Percentiles rank a stretch among this genome's conserved stretches.
These are phyloP conservation scores for Lasiurus borealis DNA, from an alignment of 2,113 vertebrate species.

Conservation along the genomic window DNA sequence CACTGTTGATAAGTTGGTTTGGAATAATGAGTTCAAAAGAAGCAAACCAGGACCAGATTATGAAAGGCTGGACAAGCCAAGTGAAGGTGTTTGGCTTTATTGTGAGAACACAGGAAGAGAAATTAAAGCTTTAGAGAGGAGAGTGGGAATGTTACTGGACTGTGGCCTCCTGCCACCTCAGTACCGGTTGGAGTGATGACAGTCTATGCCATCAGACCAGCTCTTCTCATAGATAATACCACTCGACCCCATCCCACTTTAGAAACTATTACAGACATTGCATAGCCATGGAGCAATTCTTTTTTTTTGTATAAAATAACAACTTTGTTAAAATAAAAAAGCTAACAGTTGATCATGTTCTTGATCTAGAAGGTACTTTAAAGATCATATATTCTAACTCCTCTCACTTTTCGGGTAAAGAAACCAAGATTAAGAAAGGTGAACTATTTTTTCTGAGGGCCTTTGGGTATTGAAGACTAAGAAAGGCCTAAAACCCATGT, in stretches of 20 bases:
- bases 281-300: neutral
- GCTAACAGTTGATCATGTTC: neutral
- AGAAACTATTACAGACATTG: neutral
- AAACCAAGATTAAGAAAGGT: neutral
- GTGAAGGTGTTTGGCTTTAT: neutral
- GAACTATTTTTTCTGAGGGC: neutral
- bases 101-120: neutral
- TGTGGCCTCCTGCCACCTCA: neutral
- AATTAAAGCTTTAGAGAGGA: neutral
- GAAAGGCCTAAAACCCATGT: neutral
- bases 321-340: neutral
- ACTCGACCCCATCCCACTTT: neutral
- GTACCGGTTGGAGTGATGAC: neutral
- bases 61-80: neutral
- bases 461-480: neutral
- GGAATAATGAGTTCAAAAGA: neutral
- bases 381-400: neutral
- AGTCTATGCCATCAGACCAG: neutral
- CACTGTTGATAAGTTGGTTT: neutral
- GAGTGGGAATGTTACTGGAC: neutral
- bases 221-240: neutral
- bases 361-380: constrained; percentile 14
- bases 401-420: neutral
- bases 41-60: neutral
- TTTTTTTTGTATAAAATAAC: neutral